These are phyloP conservation scores for Drosophila funebris DNA, from an alignment of 1,140 invertebrate genomes.

Conservation along the genomic window DNA sequence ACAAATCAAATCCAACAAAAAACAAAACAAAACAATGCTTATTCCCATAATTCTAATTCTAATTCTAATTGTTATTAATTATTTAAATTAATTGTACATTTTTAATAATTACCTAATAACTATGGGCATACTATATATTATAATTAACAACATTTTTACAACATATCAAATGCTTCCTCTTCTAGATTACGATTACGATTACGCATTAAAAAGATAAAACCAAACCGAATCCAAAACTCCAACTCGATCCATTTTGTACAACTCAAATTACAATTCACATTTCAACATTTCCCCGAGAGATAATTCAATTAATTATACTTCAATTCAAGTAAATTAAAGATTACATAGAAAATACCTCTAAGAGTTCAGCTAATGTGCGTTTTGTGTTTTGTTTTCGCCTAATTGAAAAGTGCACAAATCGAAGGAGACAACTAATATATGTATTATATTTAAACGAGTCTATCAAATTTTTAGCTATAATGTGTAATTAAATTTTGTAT, in stretches of 20 bases:
- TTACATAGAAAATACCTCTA: conserved; percentile 49
- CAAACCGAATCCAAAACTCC: neutral
- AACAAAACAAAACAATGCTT: conserved; percentile 42
- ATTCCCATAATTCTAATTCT: conserved; percentile 30
- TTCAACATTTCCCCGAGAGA: neutral
- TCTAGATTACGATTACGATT: conserved; percentile 59
- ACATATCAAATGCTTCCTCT: conserved; percentile 83
- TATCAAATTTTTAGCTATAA: conserved; percentile 53
- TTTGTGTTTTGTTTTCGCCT: conserved; percentile 34
- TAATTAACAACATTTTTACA: conserved; percentile 72
- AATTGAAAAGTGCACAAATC: neutral
- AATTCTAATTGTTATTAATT: conserved; percentile 74
- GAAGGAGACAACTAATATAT: conserved; percentile 27
- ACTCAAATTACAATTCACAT: conserved; percentile 3
- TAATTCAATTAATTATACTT: conserved; percentile 21
- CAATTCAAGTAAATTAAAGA: conserved; percentile 14
- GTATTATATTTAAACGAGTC: conserved; percentile 35
- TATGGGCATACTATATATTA: conserved; percentile 22
- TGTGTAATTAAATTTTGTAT: conserved; percentile 72
- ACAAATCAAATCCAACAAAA: neutral
- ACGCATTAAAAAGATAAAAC: conserved; percentile 30
- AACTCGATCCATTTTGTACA: conserved; percentile 8
- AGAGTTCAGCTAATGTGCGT: conserved; percentile 53
- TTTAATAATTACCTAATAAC: conserved; percentile 22
- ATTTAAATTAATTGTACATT: conserved; percentile 74